Base-by-base conservation (phyloP, 2,113 vertebrate species). In the Istiophorus platypterus region DNA sequence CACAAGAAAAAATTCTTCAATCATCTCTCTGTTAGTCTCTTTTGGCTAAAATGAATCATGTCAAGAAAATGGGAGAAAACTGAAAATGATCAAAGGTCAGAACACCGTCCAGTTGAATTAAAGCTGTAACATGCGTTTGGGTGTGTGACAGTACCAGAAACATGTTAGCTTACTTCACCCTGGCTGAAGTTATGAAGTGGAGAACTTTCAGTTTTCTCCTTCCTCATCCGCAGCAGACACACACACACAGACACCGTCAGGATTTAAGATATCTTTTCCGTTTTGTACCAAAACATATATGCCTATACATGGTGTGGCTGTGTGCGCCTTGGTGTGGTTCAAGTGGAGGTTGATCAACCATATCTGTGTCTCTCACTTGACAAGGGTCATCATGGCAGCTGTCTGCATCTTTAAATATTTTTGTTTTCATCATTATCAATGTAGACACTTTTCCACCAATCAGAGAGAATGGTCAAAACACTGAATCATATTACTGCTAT, bases 131-230 rank as follows among this genome's bases (percentile, higher is more conserved):
- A 72, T 65, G 75, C 79, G 74, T 75, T 34, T 59, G 54, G 64
- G 66, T 64, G 49, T 72, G 73, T 22, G 65, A 68, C 56, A 2
- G 57, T 56, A 79, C 84, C 81, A 86, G 77, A 80, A 61, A 75
- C 75, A 34, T 62, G 69, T 79, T 76, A 17, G 79, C 72, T 76
- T 59, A 22, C 73, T 31, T 81, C 85, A 82, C 76, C 73, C 80
- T 58, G 72, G 47, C 61, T 66, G 49, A 76, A 86, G 81, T 87
- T 86, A 89, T 77, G 70, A 90, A 56, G 67, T 86, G 87, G 88
- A 72, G 59, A 73, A 58, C 58, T 58, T 90, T 89, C 91, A 88
- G 63, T 2, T 18, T 64, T 80, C 74, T 76, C 8, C 41, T 72
- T 64, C 12, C 49, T 65, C 45, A 13, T 34, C 64, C 47, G 22